A percentile compares a stretch with the other conserved stretches of the same genome.
Evolutionary conservation across 2,888 invertebrate genomes (phyloP).

Genomic region (Gastrophysa polygoni): DNA sequence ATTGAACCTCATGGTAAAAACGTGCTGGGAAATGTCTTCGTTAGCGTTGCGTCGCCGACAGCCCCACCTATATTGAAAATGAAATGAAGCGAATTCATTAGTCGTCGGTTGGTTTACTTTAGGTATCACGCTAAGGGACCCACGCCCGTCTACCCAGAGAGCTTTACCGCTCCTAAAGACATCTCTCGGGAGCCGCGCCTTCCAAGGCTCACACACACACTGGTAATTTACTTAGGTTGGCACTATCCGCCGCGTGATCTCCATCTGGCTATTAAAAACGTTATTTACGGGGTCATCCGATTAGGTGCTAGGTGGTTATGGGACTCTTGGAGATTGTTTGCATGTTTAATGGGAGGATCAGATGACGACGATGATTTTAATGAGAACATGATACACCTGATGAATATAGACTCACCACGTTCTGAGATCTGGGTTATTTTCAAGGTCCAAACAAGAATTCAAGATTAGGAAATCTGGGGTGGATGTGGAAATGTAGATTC

Average conservation of each 20-base stretch:
- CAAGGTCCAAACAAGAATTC: too few species aligned
- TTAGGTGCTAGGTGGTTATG: conserved; percentile 19
- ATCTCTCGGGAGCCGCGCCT: conserved; percentile 58
- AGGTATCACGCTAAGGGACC: conserved; percentile 56
- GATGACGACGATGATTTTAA: too few species aligned
- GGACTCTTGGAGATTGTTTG: conserved; percentile 11
- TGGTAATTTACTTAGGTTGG: conserved; percentile 41
- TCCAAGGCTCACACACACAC: conserved; percentile 33
- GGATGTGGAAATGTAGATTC: too few species aligned
- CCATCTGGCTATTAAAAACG: conserved; percentile 37
- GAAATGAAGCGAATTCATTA: conserved; percentile 54
- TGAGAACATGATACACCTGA: too few species aligned
- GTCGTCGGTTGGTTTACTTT: conserved; percentile 55
- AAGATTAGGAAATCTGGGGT: too few species aligned
- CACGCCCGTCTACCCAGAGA: conserved; percentile 49
- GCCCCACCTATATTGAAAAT: conserved; percentile 52
- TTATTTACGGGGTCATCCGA: conserved; percentile 38
- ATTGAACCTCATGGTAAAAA: neutral
- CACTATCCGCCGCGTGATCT: conserved; percentile 32
- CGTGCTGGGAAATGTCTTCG: conserved; percentile 32
- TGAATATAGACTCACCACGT: too few species aligned
- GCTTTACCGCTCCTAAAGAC: conserved; percentile 56
- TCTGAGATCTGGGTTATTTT: too few species aligned
- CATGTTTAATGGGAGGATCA: too few species aligned
- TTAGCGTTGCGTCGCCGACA: conserved; percentile 18